These are phyloP conservation scores for Melanogrammus aeglefinus DNA, from an alignment of 2,797 vertebrate genomes.

Conservation along the genomic window DNA sequence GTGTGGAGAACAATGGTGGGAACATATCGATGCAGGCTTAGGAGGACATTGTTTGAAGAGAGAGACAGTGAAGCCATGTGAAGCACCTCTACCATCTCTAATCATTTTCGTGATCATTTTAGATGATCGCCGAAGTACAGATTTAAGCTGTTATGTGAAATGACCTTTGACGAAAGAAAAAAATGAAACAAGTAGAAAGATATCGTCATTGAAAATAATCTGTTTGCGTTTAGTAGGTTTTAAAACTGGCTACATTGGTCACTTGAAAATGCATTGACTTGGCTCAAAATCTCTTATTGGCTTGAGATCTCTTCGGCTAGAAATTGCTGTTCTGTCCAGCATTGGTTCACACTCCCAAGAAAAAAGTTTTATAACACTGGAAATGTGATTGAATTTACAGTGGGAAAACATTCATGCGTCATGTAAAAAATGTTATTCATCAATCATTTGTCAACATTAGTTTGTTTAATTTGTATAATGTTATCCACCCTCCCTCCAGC, in stretches of 20 bases:
- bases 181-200: neutral
- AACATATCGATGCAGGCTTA: neutral
- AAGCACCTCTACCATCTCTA: neutral
- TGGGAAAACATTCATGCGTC: conserved; percentile 25
- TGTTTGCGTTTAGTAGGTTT: conserved; percentile 49
- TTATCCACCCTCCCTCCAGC: no score
- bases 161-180: neutral
- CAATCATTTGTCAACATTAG: neutral
- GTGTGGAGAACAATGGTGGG: conserved; percentile 5
- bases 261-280: conserved; percentile 61
- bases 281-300: conserved; percentile 58
- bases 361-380: conserved; percentile 54
- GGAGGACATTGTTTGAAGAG: neutral
- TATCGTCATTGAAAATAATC: conserved; percentile 28
- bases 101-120: neutral
- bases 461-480: no score
- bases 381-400: conserved; percentile 55
- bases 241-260: conserved; percentile 49
- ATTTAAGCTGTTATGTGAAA: neutral
- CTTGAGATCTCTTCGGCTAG: conserved; percentile 23
- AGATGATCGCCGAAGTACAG: neutral
- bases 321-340: conserved; percentile 44
- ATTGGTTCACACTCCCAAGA: conserved; percentile 31
- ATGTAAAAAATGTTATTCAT: neutral
- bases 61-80: neutral